Conservation (phyloP, 2,888 invertebrate genomes). For the Ligdia adustata region DNA sequence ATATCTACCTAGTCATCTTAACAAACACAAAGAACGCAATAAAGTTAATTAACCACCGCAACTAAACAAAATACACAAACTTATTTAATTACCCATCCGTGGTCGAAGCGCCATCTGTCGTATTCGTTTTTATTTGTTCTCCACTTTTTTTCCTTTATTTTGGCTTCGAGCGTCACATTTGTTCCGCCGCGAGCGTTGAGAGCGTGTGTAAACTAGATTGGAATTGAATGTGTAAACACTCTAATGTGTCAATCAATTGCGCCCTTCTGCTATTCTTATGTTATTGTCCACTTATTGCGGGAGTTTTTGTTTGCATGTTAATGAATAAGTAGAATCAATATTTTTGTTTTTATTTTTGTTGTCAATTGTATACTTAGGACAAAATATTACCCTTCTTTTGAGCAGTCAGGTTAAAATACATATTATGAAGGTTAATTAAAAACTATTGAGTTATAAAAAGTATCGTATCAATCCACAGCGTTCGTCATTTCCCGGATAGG, state of each 20-base stretch:
- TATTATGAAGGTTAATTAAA: too few species aligned
- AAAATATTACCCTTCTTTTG: too few species aligned
- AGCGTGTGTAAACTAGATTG: conserved; percentile 17
- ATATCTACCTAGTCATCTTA: too few species aligned
- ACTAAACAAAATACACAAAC: conserved; percentile 1
- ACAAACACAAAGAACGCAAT: too few species aligned
- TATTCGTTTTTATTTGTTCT: conserved; percentile 38
- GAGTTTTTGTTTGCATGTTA: conserved; percentile 2
- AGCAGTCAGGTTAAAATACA: too few species aligned
- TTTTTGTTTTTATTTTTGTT: too few species aligned
- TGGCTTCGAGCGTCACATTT: conserved; percentile 44
- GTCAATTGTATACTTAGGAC: too few species aligned
- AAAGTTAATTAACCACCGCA: not conserved
- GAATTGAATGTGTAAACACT: conserved; percentile 32
- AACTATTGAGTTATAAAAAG: too few species aligned
- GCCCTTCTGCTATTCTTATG: conserved; percentile 21
- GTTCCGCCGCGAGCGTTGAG: conserved; percentile 42
- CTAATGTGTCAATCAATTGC: conserved; percentile 50
- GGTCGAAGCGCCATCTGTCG: conserved; percentile 50
- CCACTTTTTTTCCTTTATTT: conserved; percentile 46
- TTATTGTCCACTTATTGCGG: not conserved
- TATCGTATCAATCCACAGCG: too few species aligned
- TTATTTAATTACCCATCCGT: conserved; percentile 12
- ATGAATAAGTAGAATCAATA: too few species aligned
- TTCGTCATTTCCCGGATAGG: too few species aligned